phyloP scores from a whole-genome alignment of 2,797 vertebrate species.

The Clarias fuscus region DNA sequence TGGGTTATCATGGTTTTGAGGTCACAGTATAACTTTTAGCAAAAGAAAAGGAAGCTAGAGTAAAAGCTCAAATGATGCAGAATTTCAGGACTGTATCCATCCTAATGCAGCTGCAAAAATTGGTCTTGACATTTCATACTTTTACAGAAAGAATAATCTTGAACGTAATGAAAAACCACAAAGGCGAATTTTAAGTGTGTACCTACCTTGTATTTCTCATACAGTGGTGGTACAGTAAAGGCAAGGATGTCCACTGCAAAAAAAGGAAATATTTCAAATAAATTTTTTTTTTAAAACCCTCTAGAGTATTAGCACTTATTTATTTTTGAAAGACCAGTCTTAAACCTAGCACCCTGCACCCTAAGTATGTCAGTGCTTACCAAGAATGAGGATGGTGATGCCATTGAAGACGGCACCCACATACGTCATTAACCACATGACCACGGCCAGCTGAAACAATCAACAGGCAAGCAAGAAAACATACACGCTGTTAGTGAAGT shows the following conservation, averaged over 20 bases:
- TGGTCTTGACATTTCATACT: neutral
- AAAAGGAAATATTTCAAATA: conserved; percentile 7
- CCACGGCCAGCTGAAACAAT: conserved; percentile 81
- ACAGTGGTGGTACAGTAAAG: conserved; percentile 84
- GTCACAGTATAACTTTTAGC: conserved; percentile 32
- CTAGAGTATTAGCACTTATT: neutral
- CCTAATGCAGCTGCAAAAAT: neutral
- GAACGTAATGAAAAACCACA: neutral
- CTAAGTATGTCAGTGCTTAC: conserved; percentile 67
- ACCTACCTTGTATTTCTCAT: conserved; percentile 93
- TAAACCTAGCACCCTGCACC: neutral
- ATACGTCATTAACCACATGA: conserved; percentile 93
- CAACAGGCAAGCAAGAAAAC: neutral
- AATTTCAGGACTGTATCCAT: neutral
- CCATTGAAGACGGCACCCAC: conserved; percentile 92
- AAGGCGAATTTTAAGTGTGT: neutral
- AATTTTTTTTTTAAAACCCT: too few relatives aligned
- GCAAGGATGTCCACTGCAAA: conserved; percentile 82
- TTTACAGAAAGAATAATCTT: neutral
- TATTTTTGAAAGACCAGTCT: neutral
- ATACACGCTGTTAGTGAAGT: neutral
- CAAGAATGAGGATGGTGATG: conserved; percentile 91
- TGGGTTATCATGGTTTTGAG: conserved; percentile 51
- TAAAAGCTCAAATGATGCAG: conserved; percentile 23
- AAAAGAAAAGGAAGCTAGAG: conserved; percentile 5